These are phyloP conservation scores for Spheniscus humboldti DNA, from an alignment of 2,797 vertebrate species.

Conservation along the genomic window DNA sequence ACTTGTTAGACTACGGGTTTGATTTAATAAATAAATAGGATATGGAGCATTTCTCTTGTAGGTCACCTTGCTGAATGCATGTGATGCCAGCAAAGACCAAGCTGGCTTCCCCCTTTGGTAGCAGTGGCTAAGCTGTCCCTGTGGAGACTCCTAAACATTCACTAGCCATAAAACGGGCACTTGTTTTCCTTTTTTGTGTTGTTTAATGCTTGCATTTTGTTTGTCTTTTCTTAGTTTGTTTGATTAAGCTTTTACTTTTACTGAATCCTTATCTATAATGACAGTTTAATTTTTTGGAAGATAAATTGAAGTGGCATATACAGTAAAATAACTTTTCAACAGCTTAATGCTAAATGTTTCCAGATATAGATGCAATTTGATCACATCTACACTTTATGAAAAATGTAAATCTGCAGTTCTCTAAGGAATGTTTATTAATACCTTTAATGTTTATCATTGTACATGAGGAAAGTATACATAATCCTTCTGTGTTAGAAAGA, in stretches of 20 bases:
- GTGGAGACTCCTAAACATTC: neutral
- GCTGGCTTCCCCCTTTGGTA: neutral
- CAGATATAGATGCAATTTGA: neutral
- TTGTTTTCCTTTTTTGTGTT: neutral
- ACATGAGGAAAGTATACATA: conserved; percentile 6
- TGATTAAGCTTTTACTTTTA: neutral
- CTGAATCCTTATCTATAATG: neutral
- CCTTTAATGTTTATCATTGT: neutral
- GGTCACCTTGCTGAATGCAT: neutral
- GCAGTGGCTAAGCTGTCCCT: neutral
- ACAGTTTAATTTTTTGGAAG: neutral
- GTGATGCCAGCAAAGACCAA: neutral
- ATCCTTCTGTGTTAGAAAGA: conserved; percentile 27
- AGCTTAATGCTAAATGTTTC: neutral
- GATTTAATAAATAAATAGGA: neutral
- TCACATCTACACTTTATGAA: neutral
- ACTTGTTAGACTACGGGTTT: neutral
- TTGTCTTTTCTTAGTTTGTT: neutral
- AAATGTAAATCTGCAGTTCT: conserved; percentile 17
- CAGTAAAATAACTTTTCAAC: neutral
- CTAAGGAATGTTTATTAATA: conserved; percentile 14
- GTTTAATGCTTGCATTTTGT: neutral
- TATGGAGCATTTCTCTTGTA: neutral
- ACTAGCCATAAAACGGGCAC: neutral
- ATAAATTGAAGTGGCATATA: neutral